phyloP scores from a whole-genome alignment of 2,797 vertebrate genomes.

The Centroberyx gerrardi region DNA sequence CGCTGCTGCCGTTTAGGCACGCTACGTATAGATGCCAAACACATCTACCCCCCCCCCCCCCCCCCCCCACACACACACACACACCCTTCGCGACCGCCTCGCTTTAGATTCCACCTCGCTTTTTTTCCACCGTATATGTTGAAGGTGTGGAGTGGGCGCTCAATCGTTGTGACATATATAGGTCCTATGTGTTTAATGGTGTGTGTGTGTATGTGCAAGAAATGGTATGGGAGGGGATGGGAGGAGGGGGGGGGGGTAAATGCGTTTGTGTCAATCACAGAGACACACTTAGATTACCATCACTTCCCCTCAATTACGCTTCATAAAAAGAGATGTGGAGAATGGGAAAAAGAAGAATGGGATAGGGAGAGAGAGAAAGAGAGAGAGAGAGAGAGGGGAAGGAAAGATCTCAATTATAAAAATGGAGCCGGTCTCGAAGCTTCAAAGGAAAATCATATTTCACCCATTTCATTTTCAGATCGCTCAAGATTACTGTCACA shows the following conservation, averaged over 20 bases:
- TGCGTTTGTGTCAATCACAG: constrained; percentile 74
- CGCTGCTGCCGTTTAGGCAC: constrained; percentile 48
- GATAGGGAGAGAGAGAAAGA: constrained; percentile 8
- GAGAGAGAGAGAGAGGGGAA: not conserved
- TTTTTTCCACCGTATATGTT: constrained; percentile 39
- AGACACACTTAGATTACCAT: constrained; percentile 74
- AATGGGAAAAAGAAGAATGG: constrained; percentile 44
- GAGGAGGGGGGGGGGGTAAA: constrained; percentile 48
- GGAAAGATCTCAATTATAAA: constrained; percentile 63
- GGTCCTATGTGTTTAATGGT: constrained; percentile 65
- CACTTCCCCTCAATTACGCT: constrained; percentile 79
- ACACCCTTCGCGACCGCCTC: constrained; percentile 10
- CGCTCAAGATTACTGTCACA: constrained; percentile 59
- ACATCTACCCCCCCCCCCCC: constrained; percentile 39
- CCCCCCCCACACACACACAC: not conserved
- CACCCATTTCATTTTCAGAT: constrained; percentile 63
- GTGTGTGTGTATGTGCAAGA: constrained; percentile 34
- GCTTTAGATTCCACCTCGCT: constrained; percentile 42
- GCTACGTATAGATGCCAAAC: constrained; percentile 67
- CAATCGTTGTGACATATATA: constrained; percentile 77
- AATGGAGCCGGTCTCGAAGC: constrained; percentile 38
- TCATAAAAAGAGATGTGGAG: constrained; percentile 52
- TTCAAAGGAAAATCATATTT: constrained; percentile 52
- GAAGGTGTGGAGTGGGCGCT: constrained; percentile 56
- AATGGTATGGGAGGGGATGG: constrained; percentile 46